Evolutionary conservation across 2,888 invertebrate genomes (phyloP).

Genomic region (Laothoe populi): DNA sequence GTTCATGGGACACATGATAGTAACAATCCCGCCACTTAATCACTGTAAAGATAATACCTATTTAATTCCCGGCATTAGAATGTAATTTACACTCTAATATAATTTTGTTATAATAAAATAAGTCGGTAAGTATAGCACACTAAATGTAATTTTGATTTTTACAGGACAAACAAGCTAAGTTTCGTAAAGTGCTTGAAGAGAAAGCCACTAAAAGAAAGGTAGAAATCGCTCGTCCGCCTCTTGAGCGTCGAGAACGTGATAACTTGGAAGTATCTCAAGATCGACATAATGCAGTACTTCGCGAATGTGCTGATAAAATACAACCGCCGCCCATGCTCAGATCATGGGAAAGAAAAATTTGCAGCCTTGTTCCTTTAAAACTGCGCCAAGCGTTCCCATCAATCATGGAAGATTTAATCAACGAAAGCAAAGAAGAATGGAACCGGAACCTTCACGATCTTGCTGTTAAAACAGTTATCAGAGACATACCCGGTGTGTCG

Average conservation of each 20-base stretch:
- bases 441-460: conserved; percentile 85
- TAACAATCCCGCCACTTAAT: too few relatives aligned
- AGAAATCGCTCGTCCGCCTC: conserved; percentile 58
- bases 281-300: conserved; percentile 81
- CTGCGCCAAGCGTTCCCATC: conserved; percentile 84
- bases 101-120: background rate
- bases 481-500: conserved; percentile 83
- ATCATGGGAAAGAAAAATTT: conserved; percentile 86
- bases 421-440: conserved; percentile 85
- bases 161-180: conserved; percentile 74
- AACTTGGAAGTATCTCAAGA: conserved; percentile 76
- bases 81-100: background rate
- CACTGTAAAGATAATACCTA: too few relatives aligned
- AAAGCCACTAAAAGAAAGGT: conserved; percentile 70
- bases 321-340: conserved; percentile 86
- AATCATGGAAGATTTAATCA: conserved; percentile 79
- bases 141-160: conserved; percentile 25
- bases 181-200: conserved; percentile 69
- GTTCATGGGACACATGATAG: too few relatives aligned
- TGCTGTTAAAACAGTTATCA: conserved; percentile 87
- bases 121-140: background rate
- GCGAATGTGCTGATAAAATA: conserved; percentile 84
- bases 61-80: background rate
- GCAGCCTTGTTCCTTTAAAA: conserved; percentile 80
- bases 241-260: conserved; percentile 70